Conservation (phyloP, 2,797 vertebrate species). For the Sebastes iracundus region DNA sequence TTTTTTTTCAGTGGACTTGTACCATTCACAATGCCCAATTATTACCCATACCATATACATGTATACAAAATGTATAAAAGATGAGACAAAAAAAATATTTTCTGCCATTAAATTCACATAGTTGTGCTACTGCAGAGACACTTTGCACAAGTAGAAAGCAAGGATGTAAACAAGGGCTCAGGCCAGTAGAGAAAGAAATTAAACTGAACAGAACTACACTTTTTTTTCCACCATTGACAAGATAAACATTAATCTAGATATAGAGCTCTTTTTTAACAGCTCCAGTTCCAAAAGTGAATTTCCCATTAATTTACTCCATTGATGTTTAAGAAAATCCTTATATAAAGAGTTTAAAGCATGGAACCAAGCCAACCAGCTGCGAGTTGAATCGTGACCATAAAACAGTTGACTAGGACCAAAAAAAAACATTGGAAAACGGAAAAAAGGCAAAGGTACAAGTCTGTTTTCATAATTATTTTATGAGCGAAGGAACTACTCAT, state of each 20-base stretch:
- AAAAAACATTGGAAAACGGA: no score
- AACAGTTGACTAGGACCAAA: no score
- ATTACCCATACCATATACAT: slow-evolving; percentile 63
- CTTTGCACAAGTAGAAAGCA: background rate
- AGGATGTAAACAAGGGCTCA: background rate
- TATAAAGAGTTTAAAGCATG: no score
- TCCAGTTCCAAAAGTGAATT: no score
- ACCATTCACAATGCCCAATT: slow-evolving; percentile 71
- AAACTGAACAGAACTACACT: background rate
- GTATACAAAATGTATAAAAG: slow-evolving; percentile 52
- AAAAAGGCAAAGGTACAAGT: no score
- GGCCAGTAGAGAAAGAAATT: background rate
- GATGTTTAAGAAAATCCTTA: no score
- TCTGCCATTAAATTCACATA: background rate
- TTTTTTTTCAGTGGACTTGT: background rate
- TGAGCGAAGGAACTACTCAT: no score
- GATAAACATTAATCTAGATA: background rate
- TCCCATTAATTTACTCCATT: no score
- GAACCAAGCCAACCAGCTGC: no score
- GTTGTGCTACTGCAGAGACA: slow-evolving; percentile 11
- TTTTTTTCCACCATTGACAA: background rate
- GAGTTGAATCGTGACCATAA: no score
- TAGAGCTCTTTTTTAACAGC: no score
- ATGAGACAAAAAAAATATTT: background rate
- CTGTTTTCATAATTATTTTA: no score